A percentile compares a stretch with the other conserved stretches of the same genome.
These are phyloP conservation scores for Megalurothrips usitatus DNA, from an alignment of 2,888 invertebrate species.

Conservation along the genomic window DNA sequence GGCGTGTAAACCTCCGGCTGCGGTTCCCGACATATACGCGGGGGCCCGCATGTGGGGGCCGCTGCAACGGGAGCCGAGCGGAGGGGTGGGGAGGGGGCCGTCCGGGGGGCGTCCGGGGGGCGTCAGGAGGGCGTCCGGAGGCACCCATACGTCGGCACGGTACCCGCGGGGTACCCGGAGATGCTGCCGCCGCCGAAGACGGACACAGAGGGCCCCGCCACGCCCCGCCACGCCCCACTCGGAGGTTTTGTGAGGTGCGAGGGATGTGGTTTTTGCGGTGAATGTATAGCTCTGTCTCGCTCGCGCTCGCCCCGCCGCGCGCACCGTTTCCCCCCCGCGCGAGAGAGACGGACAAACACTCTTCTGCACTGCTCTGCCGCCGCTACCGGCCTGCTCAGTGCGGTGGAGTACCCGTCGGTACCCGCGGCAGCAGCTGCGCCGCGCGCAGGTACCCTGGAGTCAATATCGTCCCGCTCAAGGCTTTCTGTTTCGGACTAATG, in stretches of 20 bases:
- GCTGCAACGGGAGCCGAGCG: no score
- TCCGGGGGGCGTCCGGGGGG: neutral
- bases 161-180: neutral
- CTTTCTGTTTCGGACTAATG: no score
- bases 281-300: neutral
- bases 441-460: no score
- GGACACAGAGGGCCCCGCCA: neutral
- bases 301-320: neutral
- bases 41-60: no score
- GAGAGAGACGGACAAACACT: neutral
- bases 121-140: neutral
- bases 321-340: neutral
- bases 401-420: no score
- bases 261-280: slow-evolving; percentile 6
- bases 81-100: no score
- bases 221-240: neutral
- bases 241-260: slow-evolving; percentile 6
- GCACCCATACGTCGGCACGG: neutral
- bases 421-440: no score
- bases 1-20: no score
- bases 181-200: neutral
- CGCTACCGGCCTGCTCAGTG: neutral
- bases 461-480: no score
- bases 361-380: neutral
- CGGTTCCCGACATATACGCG: no score